Conservation (phyloP, 2,113 vertebrate species). For the Phaethornis superciliosus region DNA sequence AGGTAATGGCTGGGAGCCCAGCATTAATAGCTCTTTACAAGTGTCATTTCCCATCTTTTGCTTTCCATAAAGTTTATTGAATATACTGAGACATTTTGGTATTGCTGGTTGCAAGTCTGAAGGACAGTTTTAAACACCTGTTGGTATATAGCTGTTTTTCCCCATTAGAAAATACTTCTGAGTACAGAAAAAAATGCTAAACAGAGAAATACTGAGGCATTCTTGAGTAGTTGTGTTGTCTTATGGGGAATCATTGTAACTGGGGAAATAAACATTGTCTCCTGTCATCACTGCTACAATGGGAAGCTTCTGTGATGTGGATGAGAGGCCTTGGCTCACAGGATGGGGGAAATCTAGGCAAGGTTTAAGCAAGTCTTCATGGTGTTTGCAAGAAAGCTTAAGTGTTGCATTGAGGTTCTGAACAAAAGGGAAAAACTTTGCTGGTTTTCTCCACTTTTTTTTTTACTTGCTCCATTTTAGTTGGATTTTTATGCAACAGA, state of each 20-base stretch:
- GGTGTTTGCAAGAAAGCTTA: not conserved
- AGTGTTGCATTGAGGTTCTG: not conserved
- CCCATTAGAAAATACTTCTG: not conserved
- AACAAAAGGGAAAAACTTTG: not conserved
- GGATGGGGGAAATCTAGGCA: not conserved
- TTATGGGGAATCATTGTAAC: not conserved
- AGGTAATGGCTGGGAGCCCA: not conserved
- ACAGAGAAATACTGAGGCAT: not conserved
- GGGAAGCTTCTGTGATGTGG: not conserved
- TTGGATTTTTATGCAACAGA: not conserved
- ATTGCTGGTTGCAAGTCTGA: not conserved
- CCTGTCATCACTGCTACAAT: too few relatives aligned
- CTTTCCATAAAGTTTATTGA: not conserved
- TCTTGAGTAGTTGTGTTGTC: not conserved
- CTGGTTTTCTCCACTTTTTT: accelerated
- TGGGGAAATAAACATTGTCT: not conserved
- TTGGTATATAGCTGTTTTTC: not conserved
- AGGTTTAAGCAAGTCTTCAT: not conserved
- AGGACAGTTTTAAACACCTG: not conserved
- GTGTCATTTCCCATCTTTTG: accelerated
- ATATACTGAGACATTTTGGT: accelerated
- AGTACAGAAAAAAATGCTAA: not conserved
- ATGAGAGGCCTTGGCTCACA: accelerated
- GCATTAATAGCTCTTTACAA: too few relatives aligned
- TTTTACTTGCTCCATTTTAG: not conserved